phyloP scores from a whole-genome alignment of 1,140 invertebrate species.

The Drepana arcuata region DNA sequence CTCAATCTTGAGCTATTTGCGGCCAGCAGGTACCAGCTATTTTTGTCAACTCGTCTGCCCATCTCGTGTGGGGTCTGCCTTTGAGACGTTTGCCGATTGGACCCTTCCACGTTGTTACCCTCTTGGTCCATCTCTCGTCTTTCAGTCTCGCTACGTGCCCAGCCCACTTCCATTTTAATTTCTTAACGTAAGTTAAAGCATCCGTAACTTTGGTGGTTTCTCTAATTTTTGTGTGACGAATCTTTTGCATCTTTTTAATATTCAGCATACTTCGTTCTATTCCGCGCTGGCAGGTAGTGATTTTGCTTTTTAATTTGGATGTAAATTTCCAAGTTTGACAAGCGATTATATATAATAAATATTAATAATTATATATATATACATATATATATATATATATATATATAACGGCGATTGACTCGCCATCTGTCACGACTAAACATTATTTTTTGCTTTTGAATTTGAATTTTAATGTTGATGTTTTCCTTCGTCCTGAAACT shows the following conservation, averaged over 20 bases:
- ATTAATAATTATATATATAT: no score
- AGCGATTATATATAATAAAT: no score
- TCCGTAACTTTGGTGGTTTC: background rate
- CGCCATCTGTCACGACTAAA: no score
- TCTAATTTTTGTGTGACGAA: background rate
- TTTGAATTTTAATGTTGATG: no score
- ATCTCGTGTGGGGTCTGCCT: background rate
- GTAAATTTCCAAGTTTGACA: conserved; percentile 1
- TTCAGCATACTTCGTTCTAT: conserved; percentile 4
- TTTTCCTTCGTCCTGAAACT: no score
- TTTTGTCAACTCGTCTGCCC: background rate
- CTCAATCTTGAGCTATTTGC: background rate
- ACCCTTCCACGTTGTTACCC: background rate
- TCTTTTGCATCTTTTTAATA: background rate
- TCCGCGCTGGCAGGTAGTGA: background rate
- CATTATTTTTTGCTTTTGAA: no score
- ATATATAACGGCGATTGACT: no score
- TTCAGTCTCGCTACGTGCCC: background rate
- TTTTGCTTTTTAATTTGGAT: conserved; percentile 3
- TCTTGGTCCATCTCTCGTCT: background rate
- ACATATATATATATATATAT: no score
- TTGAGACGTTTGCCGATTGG: background rate
- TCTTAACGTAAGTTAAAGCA: background rate
- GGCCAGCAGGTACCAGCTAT: background rate
- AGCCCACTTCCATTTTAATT: background rate